Conservation (phyloP, 2,888 invertebrate genomes). For the Palloptera scutellata region DNA sequence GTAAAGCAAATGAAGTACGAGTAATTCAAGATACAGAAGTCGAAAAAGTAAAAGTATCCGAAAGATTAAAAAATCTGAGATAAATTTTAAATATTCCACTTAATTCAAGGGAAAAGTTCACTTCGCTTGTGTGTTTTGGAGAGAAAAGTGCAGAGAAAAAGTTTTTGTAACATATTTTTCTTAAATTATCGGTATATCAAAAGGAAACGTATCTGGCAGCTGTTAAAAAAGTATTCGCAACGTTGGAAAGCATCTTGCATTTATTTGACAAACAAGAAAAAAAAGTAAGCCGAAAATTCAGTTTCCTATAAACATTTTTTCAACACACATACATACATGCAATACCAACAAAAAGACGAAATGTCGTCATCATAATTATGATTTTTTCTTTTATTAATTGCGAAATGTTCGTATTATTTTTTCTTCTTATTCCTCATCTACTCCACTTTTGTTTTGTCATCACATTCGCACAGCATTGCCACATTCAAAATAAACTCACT, state of each 20-base stretch:
- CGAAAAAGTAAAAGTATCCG: neutral
- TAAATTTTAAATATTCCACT: neutral
- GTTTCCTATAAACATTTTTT: neutral
- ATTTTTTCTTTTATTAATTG: slow-evolving; percentile 3
- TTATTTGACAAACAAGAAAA: too few species aligned
- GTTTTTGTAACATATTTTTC: neutral
- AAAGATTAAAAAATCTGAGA: neutral
- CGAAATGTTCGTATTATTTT: slow-evolving; percentile 17
- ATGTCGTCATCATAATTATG: neutral
- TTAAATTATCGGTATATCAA: too few species aligned
- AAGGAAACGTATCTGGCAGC: too few species aligned
- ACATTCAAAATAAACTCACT: neutral
- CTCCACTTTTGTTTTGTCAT: neutral
- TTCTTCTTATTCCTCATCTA: too few species aligned
- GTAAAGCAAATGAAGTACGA: too few species aligned
- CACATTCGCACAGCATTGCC: neutral
- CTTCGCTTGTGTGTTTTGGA: neutral
- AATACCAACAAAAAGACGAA: neutral
- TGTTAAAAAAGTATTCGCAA: too few species aligned
- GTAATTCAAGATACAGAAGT: neutral
- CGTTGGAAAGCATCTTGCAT: too few species aligned
- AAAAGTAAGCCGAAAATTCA: neutral
- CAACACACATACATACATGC: neutral
- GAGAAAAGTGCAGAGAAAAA: neutral
- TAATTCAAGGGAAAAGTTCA: neutral